Evolutionary conservation across 2,113 vertebrate genomes (phyloP).

Genomic region (Burhinus bistriatus): DNA sequence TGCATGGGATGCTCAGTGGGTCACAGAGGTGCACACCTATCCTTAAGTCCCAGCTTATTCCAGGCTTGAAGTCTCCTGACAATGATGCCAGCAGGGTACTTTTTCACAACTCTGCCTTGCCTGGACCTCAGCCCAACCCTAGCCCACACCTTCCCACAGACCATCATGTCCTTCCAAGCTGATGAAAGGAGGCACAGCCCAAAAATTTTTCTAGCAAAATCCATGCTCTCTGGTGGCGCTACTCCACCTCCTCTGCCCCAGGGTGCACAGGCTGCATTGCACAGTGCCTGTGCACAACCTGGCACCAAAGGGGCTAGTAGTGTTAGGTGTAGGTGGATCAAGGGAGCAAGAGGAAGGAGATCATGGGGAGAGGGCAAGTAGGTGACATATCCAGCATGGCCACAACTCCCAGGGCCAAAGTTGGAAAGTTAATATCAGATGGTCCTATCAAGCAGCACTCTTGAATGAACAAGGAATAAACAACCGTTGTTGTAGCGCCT

Average conservation of each 20-base stretch:
- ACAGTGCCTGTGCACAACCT: neutral
- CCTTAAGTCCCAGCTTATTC: neutral
- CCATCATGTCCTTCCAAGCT: neutral
- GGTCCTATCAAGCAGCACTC: neutral
- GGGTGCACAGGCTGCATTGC: neutral
- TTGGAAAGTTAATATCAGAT: neutral
- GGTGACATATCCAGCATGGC: neutral
- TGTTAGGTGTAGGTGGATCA: neutral
- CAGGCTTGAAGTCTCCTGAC: neutral
- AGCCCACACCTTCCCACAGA: neutral
- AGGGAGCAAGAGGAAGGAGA: neutral
- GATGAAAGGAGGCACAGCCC: neutral
- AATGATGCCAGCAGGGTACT: neutral
- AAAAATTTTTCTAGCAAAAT: neutral
- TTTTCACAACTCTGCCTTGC: neutral
- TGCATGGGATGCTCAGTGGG: accelerated
- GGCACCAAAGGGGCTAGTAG: neutral
- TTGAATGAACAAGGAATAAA: neutral
- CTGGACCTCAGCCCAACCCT: neutral
- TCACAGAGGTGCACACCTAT: neutral
- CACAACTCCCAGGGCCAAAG: neutral
- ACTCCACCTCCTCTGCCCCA: neutral
- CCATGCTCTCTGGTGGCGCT: neutral
- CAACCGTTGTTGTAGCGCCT: neutral
- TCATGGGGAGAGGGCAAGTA: neutral